Evolutionary conservation across 2,888 invertebrate species (phyloP).

Genomic region (Melolontha melolontha): DNA sequence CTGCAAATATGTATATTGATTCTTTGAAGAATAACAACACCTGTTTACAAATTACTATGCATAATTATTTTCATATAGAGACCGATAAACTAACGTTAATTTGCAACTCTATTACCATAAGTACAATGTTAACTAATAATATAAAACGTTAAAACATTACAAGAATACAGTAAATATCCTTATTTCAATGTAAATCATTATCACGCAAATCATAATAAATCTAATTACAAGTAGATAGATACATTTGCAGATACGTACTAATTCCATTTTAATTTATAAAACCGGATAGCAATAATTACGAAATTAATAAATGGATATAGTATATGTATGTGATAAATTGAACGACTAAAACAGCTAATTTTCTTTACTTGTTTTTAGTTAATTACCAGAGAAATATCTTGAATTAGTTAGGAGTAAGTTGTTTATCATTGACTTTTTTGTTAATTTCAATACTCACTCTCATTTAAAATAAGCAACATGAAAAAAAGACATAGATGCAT

Average conservation of each 20-base stretch:
- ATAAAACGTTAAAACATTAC: background rate
- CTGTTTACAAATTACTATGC: conserved; percentile 11
- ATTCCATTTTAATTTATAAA: background rate
- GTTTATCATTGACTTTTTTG: no score
- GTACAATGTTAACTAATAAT: background rate
- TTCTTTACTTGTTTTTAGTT: background rate
- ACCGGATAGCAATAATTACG: conserved; percentile 10
- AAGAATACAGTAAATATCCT: conserved; percentile 8
- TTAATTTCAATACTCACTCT: no score
- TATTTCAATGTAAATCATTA: conserved; percentile 16
- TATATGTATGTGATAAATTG: background rate
- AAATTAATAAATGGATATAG: background rate
- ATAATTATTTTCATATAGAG: no score
- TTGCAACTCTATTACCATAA: background rate
- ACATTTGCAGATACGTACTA: conserved; percentile 4
- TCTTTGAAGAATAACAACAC: conserved; percentile 29
- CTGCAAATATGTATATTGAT: conserved; percentile 10
- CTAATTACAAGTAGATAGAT: background rate
- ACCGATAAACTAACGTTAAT: conserved; percentile 2
- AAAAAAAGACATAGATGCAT: no score
- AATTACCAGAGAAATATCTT: no score
- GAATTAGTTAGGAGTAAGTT: no score
- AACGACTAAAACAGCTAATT: background rate
- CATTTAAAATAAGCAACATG: no score
- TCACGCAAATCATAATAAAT: conserved; percentile 18